These are phyloP conservation scores for Trichogramma dendrolimi DNA, from an alignment of 2,888 invertebrate genomes.

Conservation along the genomic window DNA sequence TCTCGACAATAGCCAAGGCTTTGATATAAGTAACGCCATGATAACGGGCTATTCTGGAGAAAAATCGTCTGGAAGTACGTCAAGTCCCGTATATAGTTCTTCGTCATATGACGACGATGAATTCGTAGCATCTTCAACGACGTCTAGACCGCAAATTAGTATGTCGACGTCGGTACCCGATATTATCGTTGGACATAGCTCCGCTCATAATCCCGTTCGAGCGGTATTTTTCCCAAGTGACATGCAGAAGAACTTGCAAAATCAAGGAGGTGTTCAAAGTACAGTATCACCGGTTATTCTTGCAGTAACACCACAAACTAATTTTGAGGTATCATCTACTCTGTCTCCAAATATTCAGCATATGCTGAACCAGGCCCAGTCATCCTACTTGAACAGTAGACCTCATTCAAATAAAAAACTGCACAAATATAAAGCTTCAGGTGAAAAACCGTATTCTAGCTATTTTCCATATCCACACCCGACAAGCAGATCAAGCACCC, in stretches of 20 bases:
- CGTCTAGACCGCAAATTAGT: constrained; percentile 32
- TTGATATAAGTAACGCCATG: constrained; percentile 53
- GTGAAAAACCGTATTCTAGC: no score
- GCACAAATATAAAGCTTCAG: no score
- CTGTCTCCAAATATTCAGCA: constrained; percentile 29
- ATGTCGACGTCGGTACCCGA: constrained; percentile 40
- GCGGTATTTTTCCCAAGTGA: constrained; percentile 37
- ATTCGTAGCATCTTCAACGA: constrained; percentile 17
- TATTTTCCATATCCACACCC: no score
- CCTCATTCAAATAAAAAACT: no score
- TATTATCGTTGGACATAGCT: constrained; percentile 45
- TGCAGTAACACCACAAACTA: constrained; percentile 31
- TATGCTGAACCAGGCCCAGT: constrained; percentile 27
- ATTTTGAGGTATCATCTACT: constrained; percentile 31
- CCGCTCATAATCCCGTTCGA: constrained; percentile 40
- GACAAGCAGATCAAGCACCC: constrained; percentile 26
- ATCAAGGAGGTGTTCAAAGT: constrained; percentile 21
- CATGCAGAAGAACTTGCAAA: constrained; percentile 21
- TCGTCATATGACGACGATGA: constrained; percentile 29
- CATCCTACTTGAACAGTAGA: not conserved
- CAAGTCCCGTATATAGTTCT: constrained; percentile 36
- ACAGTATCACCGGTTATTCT: constrained; percentile 22
- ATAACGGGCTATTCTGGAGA: constrained; percentile 40
- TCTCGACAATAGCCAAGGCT: constrained; percentile 52
- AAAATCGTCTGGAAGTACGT: constrained; percentile 38